Base-by-base conservation (phyloP, 2,888 invertebrate genomes). In the Nipponacmea schrenckii region DNA sequence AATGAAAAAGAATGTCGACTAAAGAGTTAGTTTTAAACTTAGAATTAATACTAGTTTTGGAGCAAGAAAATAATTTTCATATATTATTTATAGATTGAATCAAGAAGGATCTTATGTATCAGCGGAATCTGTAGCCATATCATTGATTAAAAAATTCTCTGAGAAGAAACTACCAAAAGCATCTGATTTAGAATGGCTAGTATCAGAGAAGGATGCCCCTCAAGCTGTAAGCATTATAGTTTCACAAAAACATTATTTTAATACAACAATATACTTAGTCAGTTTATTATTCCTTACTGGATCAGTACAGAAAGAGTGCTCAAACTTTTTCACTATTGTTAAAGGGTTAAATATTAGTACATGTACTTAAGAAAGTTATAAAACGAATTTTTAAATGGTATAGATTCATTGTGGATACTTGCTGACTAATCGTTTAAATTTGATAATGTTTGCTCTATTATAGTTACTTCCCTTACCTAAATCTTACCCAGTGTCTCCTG, bases 61-160 rank as follows among this genome's bases (percentile, higher is more conserved):
- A 39, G 10, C 39, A 39, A 39, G 39, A 45, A 12, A 46, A 20
- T 66, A 66, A 10, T 20, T 27, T 66, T 15, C 66, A 66, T 66
- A 44, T 44, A 4, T 67, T 14, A 67, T 45, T 62, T 67, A 67
- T 65, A 76, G 75, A 20, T 72, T 76, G 24, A 68, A 73, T 12
- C 73, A 66, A 50, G 80, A 77, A 31, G 80, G 77, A 46, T 71
- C 73, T 39, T 71, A 73, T 56, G 73, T 81, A 44, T 84, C 86
- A 0, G 95, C 95, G 0, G 95, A 95, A 89, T 92, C 93, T 17
- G 94, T 95, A 5, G 95, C 95, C 12, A 89, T 95, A 26, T 93
- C 93, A 27, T 89, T 95, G 31, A 92, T 95, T 71, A 92, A 93
- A 74, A 92, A 92, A 85, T 94, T 95, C 85, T 93, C 92, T 74